Conservation (phyloP, 2,797 vertebrate genomes). For the Lagodon rhomboides region DNA sequence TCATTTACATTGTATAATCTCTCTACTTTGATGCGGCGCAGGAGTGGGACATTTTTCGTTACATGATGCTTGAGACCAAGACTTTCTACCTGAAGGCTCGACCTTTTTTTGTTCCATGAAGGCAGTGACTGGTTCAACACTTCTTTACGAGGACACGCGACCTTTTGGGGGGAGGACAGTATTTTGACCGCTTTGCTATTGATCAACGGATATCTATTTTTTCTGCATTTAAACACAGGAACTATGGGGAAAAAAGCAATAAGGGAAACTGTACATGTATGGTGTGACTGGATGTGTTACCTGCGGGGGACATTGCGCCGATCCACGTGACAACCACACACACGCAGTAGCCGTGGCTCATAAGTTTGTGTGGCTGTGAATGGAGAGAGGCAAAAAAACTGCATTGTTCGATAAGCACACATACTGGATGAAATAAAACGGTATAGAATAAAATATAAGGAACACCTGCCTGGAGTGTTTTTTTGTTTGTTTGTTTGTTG, state of each 20-base stretch:
- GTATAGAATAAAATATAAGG: conserved; percentile 85
- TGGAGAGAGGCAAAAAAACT: conserved; percentile 58
- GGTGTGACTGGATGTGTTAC: conserved; percentile 68
- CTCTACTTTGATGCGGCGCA: conserved; percentile 56
- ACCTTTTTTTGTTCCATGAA: conserved; percentile 62
- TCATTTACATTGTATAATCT: conserved; percentile 75
- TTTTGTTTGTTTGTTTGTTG: conserved; percentile 4
- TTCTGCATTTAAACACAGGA: conserved; percentile 77
- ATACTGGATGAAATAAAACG: conserved; percentile 85
- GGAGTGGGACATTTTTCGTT: conserved; percentile 64
- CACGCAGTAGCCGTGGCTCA: conserved; percentile 53
- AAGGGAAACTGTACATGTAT: conserved; percentile 80
- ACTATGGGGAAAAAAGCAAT: conserved; percentile 80
- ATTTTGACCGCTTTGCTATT: conserved; percentile 81
- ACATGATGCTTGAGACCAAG: conserved; percentile 61
- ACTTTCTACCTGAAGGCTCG: conserved; percentile 71
- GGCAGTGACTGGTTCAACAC: conserved; percentile 68
- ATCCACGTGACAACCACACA: conserved; percentile 47
- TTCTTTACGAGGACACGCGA: conserved; percentile 65
- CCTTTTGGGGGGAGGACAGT: conserved; percentile 69
- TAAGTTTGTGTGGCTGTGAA: conserved; percentile 57
- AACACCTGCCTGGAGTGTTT: conserved; percentile 58
- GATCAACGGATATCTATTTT: conserved; percentile 81
- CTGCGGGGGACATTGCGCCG: conserved; percentile 63
- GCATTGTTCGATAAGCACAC: conserved; percentile 86